phyloP scores from a whole-genome alignment of 2,888 invertebrate genomes.

The Muschampia plurimacula region DNA sequence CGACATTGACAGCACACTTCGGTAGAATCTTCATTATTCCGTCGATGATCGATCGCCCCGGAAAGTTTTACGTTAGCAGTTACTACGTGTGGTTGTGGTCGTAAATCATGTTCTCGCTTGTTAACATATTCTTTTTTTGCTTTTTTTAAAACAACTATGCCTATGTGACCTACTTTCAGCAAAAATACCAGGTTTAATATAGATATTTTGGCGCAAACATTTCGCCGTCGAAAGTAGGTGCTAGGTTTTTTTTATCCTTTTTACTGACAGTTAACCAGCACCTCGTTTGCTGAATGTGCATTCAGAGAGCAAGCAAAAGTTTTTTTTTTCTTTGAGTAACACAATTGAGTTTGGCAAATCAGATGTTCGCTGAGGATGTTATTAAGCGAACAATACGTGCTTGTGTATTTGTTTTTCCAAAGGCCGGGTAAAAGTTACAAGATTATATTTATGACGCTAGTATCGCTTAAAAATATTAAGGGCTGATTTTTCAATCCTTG shows the following conservation, averaged over 20 bases:
- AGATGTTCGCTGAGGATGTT: slow-evolving; percentile 19
- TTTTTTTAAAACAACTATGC: slow-evolving; percentile 22
- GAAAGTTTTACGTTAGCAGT: slow-evolving; percentile 28
- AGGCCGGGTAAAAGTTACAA: not conserved
- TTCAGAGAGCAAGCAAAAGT: not conserved
- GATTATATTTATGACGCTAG: not conserved
- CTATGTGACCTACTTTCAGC: slow-evolving; percentile 28
- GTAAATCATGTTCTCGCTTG: slow-evolving; percentile 35
- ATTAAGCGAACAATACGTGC: slow-evolving; percentile 10
- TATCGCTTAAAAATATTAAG: no score
- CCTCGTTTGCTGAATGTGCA: slow-evolving; percentile 5
- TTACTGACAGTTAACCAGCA: slow-evolving; percentile 7
- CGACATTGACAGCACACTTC: slow-evolving; percentile 41
- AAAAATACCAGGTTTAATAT: slow-evolving; percentile 25
- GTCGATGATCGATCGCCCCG: slow-evolving; percentile 32
- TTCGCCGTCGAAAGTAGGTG: slow-evolving; percentile 6
- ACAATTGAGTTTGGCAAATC: slow-evolving; percentile 30
- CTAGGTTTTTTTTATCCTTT: not conserved
- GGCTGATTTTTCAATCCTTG: no score
- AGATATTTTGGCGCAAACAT: slow-evolving; percentile 16
- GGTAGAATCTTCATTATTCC: slow-evolving; percentile 33
- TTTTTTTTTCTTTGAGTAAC: slow-evolving; percentile 6
- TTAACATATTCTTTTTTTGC: slow-evolving; percentile 25
- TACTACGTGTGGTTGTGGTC: slow-evolving; percentile 25
- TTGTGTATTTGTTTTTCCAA: not conserved